A percentile compares a stretch with the other conserved stretches of the same genome.
Conservation (phyloP, 2,797 vertebrate species). For the Etheostoma perlongum region DNA sequence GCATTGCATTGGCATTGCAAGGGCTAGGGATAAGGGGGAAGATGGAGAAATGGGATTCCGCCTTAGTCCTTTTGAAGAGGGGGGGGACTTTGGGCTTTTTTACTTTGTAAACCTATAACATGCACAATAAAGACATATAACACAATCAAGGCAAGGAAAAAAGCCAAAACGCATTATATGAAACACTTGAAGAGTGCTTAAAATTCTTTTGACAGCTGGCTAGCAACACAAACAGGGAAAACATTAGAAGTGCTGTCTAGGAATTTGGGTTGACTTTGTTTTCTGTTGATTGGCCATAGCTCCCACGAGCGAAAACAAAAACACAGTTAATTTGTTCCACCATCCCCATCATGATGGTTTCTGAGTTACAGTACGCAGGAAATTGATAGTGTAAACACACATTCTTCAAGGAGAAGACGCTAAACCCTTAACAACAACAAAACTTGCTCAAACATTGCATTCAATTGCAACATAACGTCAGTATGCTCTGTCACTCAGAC, state of each 20-base stretch:
- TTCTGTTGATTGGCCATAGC: constrained; percentile 14
- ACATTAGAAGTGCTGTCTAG: constrained; percentile 4
- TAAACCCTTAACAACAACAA: constrained; percentile 21
- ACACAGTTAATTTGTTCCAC: constrained; percentile 30
- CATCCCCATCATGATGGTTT: neutral
- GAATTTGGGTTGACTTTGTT: constrained; percentile 20
- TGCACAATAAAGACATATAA: no score
- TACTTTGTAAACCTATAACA: no score
- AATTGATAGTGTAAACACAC: constrained; percentile 20
- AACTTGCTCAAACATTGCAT: neutral
- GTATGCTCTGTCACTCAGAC: neutral
- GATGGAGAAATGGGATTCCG: no score
- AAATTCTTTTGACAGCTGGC: constrained; percentile 9
- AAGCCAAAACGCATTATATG: no score
- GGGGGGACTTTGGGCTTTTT: no score
- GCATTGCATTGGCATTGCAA: no score
- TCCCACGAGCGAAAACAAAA: constrained; percentile 13
- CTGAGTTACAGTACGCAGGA: constrained; percentile 1
- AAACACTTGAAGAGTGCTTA: neutral
- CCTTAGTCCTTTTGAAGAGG: no score
- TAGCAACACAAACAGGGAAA: constrained; percentile 1
- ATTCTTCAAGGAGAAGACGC: constrained; percentile 12
- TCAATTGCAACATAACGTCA: constrained; percentile 13
- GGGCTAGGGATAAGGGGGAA: no score
- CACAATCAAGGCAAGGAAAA: no score